Evolutionary conservation across 2,888 invertebrate genomes (phyloP).

Genomic region (Callinectes sapidus): DNA sequence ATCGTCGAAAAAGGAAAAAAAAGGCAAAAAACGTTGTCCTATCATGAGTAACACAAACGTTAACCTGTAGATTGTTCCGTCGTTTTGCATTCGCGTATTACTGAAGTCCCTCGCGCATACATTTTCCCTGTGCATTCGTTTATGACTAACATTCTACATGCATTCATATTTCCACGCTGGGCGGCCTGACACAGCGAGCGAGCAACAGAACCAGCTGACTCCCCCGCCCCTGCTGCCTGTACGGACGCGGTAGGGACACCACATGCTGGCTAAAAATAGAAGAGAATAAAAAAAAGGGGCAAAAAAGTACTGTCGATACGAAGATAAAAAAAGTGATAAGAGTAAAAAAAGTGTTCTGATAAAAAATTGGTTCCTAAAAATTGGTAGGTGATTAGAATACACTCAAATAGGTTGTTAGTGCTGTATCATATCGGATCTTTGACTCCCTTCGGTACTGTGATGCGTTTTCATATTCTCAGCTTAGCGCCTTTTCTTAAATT

Average conservation of each 20-base stretch:
- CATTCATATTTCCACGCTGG: conserved; percentile 6
- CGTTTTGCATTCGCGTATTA: not conserved
- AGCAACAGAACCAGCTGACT: not conserved
- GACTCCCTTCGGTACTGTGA: too few relatives aligned
- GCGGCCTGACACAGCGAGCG: not conserved
- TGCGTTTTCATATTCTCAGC: too few relatives aligned
- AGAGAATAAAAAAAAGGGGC: not conserved
- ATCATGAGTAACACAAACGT: not conserved
- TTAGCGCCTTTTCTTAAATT: too few relatives aligned
- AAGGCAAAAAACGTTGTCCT: not conserved
- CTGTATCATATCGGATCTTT: too few relatives aligned
- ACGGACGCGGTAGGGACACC: not conserved
- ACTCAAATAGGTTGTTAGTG: too few relatives aligned
- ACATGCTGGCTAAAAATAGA: not conserved
- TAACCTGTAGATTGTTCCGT: not conserved
- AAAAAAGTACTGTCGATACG: not conserved
- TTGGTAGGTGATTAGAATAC: too few relatives aligned
- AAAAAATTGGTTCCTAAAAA: not conserved
- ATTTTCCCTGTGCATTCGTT: not conserved
- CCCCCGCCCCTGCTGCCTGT: not conserved
- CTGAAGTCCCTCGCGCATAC: not conserved
- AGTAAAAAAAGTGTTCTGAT: not conserved
- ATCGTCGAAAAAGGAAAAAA: not conserved
- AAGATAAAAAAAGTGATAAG: not conserved
- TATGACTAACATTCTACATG: not conserved